Evolutionary conservation across 2,888 invertebrate species (phyloP).

Genomic region (Phortica magna): DNA sequence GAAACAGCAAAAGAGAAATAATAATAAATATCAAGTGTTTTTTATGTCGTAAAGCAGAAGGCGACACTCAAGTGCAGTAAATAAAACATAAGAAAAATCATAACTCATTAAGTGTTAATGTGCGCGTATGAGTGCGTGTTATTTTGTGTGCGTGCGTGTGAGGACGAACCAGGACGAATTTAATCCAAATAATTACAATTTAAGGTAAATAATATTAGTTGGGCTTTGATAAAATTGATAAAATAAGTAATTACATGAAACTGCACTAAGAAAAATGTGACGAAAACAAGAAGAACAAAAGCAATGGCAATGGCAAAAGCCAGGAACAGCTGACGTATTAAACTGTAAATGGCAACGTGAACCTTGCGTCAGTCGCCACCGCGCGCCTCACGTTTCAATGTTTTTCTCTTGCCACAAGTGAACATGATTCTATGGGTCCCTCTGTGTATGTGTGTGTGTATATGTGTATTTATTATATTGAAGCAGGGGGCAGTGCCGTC

Average conservation of each 20-base stretch:
- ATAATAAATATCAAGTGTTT: not conserved
- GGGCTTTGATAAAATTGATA: not conserved
- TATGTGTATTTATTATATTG: not conserved
- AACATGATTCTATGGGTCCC: not conserved
- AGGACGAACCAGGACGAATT: conserved; percentile 23
- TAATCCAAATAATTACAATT: not conserved
- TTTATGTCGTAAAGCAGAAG: conserved; percentile 16
- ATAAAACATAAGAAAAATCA: not conserved
- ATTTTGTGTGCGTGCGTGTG: not conserved
- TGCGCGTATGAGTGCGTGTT: not conserved
- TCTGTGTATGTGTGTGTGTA: not conserved
- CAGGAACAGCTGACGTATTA: conserved; percentile 29
- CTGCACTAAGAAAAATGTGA: not conserved
- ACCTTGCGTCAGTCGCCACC: conserved; percentile 7
- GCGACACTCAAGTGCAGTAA: not conserved
- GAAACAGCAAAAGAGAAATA: no score
- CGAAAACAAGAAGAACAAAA: not conserved
- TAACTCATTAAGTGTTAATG: conserved; percentile 12
- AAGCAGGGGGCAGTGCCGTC: not conserved
- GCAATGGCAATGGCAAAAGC: conserved; percentile 3
- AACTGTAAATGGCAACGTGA: conserved; percentile 10
- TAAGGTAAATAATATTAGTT: conserved; percentile 16
- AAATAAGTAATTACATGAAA: conserved; percentile 4
- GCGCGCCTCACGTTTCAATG: not conserved
- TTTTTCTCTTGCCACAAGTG: not conserved